Evolutionary conservation across 2,113 vertebrate genomes (phyloP).

Genomic region (Vombatus ursinus): DNA sequence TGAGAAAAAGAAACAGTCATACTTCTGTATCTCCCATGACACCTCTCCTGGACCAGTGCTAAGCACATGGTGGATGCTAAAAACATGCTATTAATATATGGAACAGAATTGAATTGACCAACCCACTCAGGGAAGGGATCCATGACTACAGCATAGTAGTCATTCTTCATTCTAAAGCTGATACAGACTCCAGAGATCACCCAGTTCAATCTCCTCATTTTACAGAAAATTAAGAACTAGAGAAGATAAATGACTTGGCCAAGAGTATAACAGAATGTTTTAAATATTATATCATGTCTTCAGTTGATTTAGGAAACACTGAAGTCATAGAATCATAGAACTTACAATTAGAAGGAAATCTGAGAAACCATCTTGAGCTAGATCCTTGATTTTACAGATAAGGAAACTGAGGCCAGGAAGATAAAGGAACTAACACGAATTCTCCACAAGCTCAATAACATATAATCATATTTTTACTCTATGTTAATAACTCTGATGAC

Average conservation of each 20-base stretch:
- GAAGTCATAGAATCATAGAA: background rate
- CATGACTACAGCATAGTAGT: background rate
- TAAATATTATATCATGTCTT: background rate
- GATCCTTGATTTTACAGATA: background rate
- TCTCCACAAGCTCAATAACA: slow-evolving; percentile 1
- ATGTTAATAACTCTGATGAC: background rate
- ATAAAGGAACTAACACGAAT: background rate
- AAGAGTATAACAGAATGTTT: background rate
- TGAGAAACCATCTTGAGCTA: background rate
- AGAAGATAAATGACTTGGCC: background rate
- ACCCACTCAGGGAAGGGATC: background rate
- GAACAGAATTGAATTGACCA: background rate
- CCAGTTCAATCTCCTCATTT: background rate
- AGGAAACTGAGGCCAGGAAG: background rate
- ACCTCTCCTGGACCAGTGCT: background rate
- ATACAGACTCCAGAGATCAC: background rate
- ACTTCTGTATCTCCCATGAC: background rate
- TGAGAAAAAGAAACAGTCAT: background rate
- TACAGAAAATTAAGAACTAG: background rate
- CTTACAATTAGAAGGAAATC: background rate
- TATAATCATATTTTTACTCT: background rate
- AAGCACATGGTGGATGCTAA: background rate
- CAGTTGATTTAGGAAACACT: background rate
- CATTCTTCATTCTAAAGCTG: background rate
- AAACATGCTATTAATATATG: background rate